A percentile compares a stretch with the other conserved stretches of the same genome.
phyloP scores from a whole-genome alignment of 2,113 vertebrate species.

The Amphiprion percula region DNA sequence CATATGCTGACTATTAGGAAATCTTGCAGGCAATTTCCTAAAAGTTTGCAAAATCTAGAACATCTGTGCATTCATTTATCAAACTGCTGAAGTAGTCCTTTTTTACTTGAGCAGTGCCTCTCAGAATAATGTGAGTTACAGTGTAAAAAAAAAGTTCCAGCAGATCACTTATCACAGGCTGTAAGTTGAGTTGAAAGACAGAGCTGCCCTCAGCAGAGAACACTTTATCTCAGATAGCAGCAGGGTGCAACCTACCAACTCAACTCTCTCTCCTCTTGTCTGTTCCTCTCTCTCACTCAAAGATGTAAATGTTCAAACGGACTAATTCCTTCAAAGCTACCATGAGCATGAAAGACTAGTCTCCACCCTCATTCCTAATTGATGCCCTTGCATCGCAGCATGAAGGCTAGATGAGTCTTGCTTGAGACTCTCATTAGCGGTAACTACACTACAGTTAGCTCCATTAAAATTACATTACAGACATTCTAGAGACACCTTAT shows the following conservation, averaged over 20 bases:
- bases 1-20: conserved; percentile 3
- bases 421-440: conserved; percentile 72
- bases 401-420: conserved; percentile 61
- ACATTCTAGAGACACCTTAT: conserved; percentile 58
- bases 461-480: conserved; percentile 73
- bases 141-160: conserved; percentile 41
- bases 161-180: conserved; percentile 59
- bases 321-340: conserved; percentile 72
- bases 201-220: conserved; percentile 53
- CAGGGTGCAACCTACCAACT: conserved; percentile 52
- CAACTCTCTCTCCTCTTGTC: conserved; percentile 40
- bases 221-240: conserved; percentile 70
- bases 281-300: conserved; percentile 45
- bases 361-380: conserved; percentile 75
- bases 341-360: conserved; percentile 68
- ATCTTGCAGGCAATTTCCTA: neutral
- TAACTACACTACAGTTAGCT: conserved; percentile 57
- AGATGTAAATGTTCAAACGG: conserved; percentile 78
- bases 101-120: neutral
- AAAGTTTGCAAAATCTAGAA: conserved; percentile 7
- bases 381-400: conserved; percentile 65
- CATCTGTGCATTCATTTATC: conserved; percentile 28
- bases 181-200: conserved; percentile 59
- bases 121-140: conserved; percentile 29
- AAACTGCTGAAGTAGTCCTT: conserved; percentile 26